Evolutionary conservation across 2,113 vertebrate species (phyloP).

Genomic region (Indicator indicator): DNA sequence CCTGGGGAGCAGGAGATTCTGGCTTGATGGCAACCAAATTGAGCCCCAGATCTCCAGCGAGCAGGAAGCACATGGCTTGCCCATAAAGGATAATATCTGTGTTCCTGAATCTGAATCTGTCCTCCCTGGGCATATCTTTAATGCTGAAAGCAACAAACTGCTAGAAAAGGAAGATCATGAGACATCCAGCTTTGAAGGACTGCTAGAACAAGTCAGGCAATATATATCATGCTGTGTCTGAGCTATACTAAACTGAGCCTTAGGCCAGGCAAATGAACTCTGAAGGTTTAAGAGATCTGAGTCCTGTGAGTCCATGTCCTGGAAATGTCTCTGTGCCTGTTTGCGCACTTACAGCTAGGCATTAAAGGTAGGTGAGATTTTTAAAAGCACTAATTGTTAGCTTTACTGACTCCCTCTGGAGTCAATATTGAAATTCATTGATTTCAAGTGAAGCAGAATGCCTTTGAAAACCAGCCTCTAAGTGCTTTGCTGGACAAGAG

Average conservation of each 20-base stretch:
- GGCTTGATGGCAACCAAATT: not conserved
- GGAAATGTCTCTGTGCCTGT: not conserved
- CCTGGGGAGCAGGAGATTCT: not conserved
- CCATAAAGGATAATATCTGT: not conserved
- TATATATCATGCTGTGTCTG: not conserved
- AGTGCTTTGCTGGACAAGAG: constrained; percentile 68
- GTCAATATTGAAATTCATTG: constrained; percentile 57
- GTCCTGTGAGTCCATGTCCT: not conserved
- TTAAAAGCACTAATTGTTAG: constrained; percentile 64
- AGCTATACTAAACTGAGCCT: not conserved
- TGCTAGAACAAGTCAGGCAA: not conserved
- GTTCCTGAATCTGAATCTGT: not conserved
- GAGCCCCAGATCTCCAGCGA: not conserved
- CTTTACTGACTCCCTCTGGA: constrained; percentile 51
- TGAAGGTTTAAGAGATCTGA: not conserved
- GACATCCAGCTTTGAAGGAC: not conserved
- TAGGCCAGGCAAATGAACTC: not conserved
- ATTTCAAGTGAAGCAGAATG: constrained; percentile 51
- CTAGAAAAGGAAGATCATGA: not conserved
- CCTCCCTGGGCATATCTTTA: not conserved
- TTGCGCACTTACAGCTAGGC: not conserved
- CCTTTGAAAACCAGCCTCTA: constrained; percentile 60
- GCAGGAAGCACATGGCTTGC: not conserved
- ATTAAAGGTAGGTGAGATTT: constrained; percentile 61
- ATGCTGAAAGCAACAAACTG: not conserved